phyloP scores from a whole-genome alignment of 2,888 invertebrate species.

The Drosophila mayaguana region DNA sequence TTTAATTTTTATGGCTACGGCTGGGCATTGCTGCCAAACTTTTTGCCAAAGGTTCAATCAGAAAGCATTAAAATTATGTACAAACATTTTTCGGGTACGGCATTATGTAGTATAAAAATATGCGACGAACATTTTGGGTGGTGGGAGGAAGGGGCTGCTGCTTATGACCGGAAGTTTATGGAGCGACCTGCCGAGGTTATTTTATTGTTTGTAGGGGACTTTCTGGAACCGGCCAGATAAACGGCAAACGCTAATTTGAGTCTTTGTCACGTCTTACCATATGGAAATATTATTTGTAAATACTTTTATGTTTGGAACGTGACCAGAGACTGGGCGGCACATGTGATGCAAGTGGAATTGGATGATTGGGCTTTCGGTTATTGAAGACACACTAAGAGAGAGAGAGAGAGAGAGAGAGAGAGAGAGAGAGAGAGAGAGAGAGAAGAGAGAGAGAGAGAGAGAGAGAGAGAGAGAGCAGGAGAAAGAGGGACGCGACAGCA shows the following conservation, averaged over 20 bases:
- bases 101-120: slow-evolving; percentile 54
- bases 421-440: too few relatives aligned
- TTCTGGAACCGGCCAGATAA: slow-evolving; percentile 65
- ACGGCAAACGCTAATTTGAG: slow-evolving; percentile 82
- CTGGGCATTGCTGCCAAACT: slow-evolving; percentile 43
- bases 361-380: slow-evolving; percentile 46
- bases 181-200: slow-evolving; percentile 56
- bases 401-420: too few relatives aligned
- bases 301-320: slow-evolving; percentile 83
- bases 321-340: slow-evolving; percentile 73
- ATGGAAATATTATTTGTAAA: slow-evolving; percentile 84
- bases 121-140: slow-evolving; percentile 34
- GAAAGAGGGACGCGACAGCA: slow-evolving; percentile 22
- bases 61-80: slow-evolving; percentile 77
- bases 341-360: slow-evolving; percentile 50
- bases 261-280: slow-evolving; percentile 84
- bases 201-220: slow-evolving; percentile 19
- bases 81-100: slow-evolving; percentile 53
- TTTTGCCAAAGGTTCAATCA: slow-evolving; percentile 68
- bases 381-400: background rate
- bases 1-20: slow-evolving; percentile 46
- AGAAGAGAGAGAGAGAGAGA: background rate
- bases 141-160: background rate
- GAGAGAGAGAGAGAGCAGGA: too few relatives aligned
- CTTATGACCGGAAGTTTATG: slow-evolving; percentile 77